Conservation (phyloP, 2,888 invertebrate genomes). For the Trissolcus brochymenae region DNA sequence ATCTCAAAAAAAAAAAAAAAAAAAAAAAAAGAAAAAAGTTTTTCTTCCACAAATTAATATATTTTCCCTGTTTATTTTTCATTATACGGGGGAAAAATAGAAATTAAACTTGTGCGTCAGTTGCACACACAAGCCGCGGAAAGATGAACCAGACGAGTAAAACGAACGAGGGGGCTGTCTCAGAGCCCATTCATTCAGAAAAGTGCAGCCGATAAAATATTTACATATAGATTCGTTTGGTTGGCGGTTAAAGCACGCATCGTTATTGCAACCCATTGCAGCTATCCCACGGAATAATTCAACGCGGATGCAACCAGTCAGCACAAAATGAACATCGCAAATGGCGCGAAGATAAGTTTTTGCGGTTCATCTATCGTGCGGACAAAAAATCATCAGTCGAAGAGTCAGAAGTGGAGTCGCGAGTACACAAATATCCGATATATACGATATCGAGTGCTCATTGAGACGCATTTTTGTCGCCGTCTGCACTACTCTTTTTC, state of each 20-base stretch:
- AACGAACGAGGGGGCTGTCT: slow-evolving; percentile 24
- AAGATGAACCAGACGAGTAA: slow-evolving; percentile 43
- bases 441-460: slow-evolving; percentile 34
- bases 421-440: slow-evolving; percentile 19
- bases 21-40: too few species aligned
- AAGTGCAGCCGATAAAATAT: slow-evolving; percentile 61
- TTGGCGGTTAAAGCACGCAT: slow-evolving; percentile 60
- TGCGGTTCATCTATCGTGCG: slow-evolving; percentile 47
- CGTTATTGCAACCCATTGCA: slow-evolving; percentile 57
- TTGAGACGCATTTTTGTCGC: slow-evolving; percentile 18
- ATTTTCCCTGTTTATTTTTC: slow-evolving; percentile 1
- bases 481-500: background rate
- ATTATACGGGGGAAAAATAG: slow-evolving; percentile 13
- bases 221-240: slow-evolving; percentile 65
- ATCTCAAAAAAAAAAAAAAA: too few species aligned
- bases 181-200: slow-evolving; percentile 50
- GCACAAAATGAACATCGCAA: slow-evolving; percentile 38
- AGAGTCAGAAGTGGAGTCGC: slow-evolving; percentile 53
- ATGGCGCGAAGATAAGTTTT: slow-evolving; percentile 58
- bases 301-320: slow-evolving; percentile 35
- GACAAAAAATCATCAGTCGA: slow-evolving; percentile 44
- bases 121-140: slow-evolving; percentile 34
- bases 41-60: slow-evolving; percentile 30
- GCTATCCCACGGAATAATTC: slow-evolving; percentile 60
- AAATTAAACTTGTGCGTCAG: slow-evolving; percentile 46